Percentiles rank a stretch among this genome's conserved stretches.
Conservation (phyloP, 2,888 invertebrate species). For the Lissocephala sabroskyi region DNA sequence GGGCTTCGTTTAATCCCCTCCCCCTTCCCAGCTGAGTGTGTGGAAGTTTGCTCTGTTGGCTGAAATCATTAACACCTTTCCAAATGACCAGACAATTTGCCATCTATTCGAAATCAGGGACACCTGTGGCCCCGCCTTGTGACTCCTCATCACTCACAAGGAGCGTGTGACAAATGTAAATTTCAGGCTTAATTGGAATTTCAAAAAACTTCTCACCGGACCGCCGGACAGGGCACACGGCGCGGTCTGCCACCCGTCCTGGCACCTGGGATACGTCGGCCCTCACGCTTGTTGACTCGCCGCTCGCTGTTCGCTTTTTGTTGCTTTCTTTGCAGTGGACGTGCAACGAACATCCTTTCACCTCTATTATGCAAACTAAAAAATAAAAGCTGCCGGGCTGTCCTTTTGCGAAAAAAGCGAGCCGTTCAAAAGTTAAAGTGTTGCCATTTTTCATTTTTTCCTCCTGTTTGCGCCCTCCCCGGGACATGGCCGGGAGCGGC, state of each 20-base stretch:
- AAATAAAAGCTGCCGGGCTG: constrained; percentile 15
- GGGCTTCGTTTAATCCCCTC: too few species aligned
- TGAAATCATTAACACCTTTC: background rate
- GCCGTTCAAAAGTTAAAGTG: constrained; percentile 35
- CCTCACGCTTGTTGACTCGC: constrained; percentile 8
- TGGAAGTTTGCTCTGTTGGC: too few species aligned
- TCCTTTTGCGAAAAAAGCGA: constrained; percentile 1
- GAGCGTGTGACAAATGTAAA: too few species aligned
- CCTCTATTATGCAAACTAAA: constrained; percentile 22
- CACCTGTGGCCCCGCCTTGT: too few species aligned
- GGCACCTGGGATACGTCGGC: too few species aligned
- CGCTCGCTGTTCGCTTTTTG: background rate
- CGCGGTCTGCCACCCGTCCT: too few species aligned
- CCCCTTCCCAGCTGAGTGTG: too few species aligned
- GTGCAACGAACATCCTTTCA: constrained; percentile 3
- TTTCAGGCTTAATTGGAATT: constrained; percentile 33
- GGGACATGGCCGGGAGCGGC: constrained; percentile 7
- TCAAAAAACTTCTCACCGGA: constrained; percentile 5
- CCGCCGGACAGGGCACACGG: constrained; percentile 10
- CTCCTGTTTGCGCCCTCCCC: constrained; percentile 20
- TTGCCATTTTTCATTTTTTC: constrained; percentile 31
- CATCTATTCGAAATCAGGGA: too few species aligned
- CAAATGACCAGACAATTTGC: background rate
- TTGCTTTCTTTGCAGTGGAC: background rate
- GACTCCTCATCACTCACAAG: too few species aligned